Conservation (phyloP, 1,140 invertebrate genomes). For the Radopholus similis region DNA sequence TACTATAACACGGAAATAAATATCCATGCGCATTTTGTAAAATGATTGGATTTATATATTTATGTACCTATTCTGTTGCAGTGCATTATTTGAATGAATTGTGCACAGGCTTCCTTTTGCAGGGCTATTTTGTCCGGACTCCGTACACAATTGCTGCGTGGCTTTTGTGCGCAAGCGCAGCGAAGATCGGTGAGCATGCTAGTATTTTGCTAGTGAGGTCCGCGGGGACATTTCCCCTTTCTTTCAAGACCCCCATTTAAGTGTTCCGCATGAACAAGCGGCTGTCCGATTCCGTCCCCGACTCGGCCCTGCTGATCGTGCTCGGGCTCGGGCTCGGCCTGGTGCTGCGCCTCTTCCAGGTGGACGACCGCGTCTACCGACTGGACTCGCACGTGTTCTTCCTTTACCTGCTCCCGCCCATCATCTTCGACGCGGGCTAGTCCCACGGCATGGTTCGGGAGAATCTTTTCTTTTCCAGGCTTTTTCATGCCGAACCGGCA, state of each 20-base stretch:
- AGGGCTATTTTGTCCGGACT: too few species aligned
- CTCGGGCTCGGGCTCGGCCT: conserved; percentile 43
- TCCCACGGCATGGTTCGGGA: conserved; percentile 65
- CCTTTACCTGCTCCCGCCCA: conserved; percentile 62
- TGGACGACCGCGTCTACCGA: not conserved
- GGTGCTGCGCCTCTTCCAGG: not conserved
- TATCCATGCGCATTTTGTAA: too few species aligned
- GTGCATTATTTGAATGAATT: too few species aligned
- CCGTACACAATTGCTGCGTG: conserved; percentile 34
- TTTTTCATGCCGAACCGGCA: conserved; percentile 94
- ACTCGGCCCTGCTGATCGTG: conserved; percentile 47
- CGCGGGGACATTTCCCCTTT: not conserved
- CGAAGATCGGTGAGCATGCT: conserved; percentile 46
- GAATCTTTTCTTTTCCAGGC: conserved; percentile 63
- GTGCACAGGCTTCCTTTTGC: too few species aligned
- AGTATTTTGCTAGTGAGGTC: conserved; percentile 6
- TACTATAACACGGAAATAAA: too few species aligned
- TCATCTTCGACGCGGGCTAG: conserved; percentile 69
- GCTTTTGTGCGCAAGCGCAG: conserved; percentile 39
- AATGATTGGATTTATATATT: too few species aligned
- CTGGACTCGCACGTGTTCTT: conserved; percentile 54
- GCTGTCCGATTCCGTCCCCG: conserved; percentile 43
- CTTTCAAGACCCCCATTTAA: conserved; percentile 11
- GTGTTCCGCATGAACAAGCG: conserved; percentile 51
- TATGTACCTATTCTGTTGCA: too few species aligned